Evolutionary conservation across 1,140 invertebrate genomes (phyloP).

Genomic region (Dolichoris vasculosae): DNA sequence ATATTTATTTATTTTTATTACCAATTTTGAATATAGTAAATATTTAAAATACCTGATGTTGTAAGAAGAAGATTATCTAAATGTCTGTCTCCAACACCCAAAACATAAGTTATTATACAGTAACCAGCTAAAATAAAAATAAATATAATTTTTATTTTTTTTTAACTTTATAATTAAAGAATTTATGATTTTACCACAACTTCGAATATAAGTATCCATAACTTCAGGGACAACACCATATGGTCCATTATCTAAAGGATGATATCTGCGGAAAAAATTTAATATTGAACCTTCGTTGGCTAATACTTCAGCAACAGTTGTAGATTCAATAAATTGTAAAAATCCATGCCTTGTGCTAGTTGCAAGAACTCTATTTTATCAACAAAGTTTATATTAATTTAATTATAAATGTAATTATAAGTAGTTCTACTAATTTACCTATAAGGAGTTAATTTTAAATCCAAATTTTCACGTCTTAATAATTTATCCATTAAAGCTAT

Average conservation of each 20-base stretch:
- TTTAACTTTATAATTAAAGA: slow-evolving; percentile 6
- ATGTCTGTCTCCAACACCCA: slow-evolving; percentile 98
- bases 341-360: slow-evolving; percentile 97
- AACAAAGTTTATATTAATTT: slow-evolving; percentile 9
- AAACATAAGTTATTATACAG: slow-evolving; percentile 97
- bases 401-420: slow-evolving; percentile 17
- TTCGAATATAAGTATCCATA: slow-evolving; percentile 98
- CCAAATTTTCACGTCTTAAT: slow-evolving; percentile 92
- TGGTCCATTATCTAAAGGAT: slow-evolving; percentile 89
- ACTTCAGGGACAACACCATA: slow-evolving; percentile 95
- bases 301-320: slow-evolving; percentile 93
- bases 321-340: slow-evolving; percentile 97
- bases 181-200: slow-evolving; percentile 82
- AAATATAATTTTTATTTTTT: background rate
- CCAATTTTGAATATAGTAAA: background rate
- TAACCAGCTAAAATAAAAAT: slow-evolving; percentile 85
- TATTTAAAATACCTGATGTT: slow-evolving; percentile 76
- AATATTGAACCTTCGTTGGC: slow-evolving; percentile 90
- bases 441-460: slow-evolving; percentile 96
- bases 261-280: slow-evolving; percentile 92
- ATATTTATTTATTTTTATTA: no score
- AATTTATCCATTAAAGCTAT: slow-evolving; percentile 99
- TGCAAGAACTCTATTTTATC: slow-evolving; percentile 80
- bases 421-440: slow-evolving; percentile 72
- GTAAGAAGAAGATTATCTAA: slow-evolving; percentile 97